Base-by-base conservation (phyloP, 2,797 vertebrate genomes). In the Neosalanx taihuensis region DNA sequence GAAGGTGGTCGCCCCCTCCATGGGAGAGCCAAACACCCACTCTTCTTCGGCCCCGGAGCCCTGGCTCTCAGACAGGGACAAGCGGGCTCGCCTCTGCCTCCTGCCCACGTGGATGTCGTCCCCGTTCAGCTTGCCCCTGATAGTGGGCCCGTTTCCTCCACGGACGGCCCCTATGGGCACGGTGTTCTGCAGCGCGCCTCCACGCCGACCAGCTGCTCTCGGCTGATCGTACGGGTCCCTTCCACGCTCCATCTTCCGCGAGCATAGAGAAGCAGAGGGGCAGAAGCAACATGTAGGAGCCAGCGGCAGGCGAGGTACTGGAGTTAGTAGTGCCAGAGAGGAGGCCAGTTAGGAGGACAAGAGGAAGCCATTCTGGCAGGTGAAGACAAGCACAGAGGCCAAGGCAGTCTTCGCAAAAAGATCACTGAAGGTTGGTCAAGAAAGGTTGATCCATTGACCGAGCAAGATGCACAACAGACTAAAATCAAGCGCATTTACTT, bases 21-120 rank as follows among this genome's bases (percentile, higher is more conserved):
- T 5, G 37, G 59, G 72, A 5, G 78, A 83, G 33, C 69, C 30
- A 66, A 76, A 73, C 72, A 80, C 37, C 51, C 53, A 71, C 73
- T 87, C 88, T 15, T 86, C 87, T 76, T 90, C 89, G 0, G 84
- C 67, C 10, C 86, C 85, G 2, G 84, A 87, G 64, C 79, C 79
- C 53, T 86, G 88, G 67, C 81, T 77, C 83, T 91, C 91, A 0
- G 89, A 89, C 35, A 83, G 88, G 65, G 87, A 88, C 6, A 84
- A 75, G 46, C 81, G 84, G 0, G 72, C 72, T 30, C 46, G 82
- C 6, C 49, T 82, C 26, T 79, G 63, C 69, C 78, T 72, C 63
- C 75, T 82, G 5, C 88, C 83, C 31, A 86, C 86, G 46, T 87
- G 85, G 56, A 81, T 5, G 33, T 83, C 84, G n/a, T 89, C 89